Evolutionary conservation across 2,113 vertebrate species (phyloP), one percentile per base, ranked within the genome.

Genomic region (Sturnira hondurensis): DNA sequence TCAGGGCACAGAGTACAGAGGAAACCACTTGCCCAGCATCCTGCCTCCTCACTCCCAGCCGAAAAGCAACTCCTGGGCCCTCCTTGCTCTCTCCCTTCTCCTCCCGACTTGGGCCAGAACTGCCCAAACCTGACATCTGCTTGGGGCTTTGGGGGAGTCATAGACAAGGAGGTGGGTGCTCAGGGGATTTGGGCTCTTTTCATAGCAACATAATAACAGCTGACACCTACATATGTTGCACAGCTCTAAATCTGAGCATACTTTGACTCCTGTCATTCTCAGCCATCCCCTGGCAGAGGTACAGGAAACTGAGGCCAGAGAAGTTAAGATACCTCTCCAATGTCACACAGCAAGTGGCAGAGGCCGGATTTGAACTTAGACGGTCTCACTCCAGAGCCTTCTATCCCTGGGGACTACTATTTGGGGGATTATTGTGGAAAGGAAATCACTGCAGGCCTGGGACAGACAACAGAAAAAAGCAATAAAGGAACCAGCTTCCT

Each of bases 101-200:
- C n/a, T 61, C 13, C 16, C 3, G 5, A 20, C 65, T 2, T 3
- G 8, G 0, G 22, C 19, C 6, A 10, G 20, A 13, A 45, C 41
- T 61, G 31, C 54, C 67, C 50, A 24, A 28, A 52, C 43, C 26
- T 26, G 4, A 31, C 5, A 24, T 10, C 14, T 0, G 0, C 4
- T 43, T 17, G 28, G 12, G 7, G 65, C 6, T 11, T 31, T 2
- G 4, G 10, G 19, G 0, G 3, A 3, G 33, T 52, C 54, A 13
- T 33, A 82, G 24, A 65, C 15, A 13, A 73, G 31, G 73, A 63
- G 36, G 9, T 7, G 9, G 22, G 9, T 67, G 19, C 22, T 41
- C 16, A 2, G 17, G 61, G n/a, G 28, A 56, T 85, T 47, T 41
- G 4, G 15, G 19, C 47, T 41, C 24, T 89, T 94, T 76, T 24